These are phyloP conservation scores for Pholis gunnellus DNA, from an alignment of 2,113 vertebrate genomes.

Conservation along the genomic window DNA sequence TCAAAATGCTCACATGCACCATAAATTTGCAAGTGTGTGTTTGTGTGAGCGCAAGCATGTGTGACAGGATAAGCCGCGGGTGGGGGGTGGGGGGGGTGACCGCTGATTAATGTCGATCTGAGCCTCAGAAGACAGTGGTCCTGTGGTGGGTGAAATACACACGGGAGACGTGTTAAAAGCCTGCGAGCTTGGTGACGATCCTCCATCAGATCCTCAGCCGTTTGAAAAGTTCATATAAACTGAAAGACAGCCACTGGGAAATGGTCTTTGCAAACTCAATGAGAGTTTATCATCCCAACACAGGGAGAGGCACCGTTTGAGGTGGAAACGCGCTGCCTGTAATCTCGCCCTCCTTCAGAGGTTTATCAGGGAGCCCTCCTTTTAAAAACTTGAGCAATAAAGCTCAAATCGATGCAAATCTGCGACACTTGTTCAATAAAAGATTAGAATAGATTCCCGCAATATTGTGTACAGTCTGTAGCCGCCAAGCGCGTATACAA, in stretches of 20 bases:
- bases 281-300: conserved; percentile 75
- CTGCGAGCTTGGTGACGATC: conserved; percentile 72
- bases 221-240: conserved; percentile 84
- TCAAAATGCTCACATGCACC: conserved; percentile 56
- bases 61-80: conserved; percentile 48
- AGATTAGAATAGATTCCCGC: background rate
- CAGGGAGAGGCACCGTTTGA: conserved; percentile 69
- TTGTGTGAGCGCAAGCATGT: conserved; percentile 35
- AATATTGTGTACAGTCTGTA: background rate
- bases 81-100: background rate
- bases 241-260: conserved; percentile 78
- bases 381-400: background rate
- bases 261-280: conserved; percentile 80
- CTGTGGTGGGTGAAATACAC: conserved; percentile 75
- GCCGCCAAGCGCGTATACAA: background rate
- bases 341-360: conserved; percentile 61
- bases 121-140: conserved; percentile 82
- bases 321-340: conserved; percentile 64
- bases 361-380: conserved; percentile 59
- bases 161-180: conserved; percentile 77
- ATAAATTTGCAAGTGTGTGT: conserved; percentile 42
- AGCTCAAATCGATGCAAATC: background rate
- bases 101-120: conserved; percentile 74
- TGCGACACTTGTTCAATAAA: background rate
- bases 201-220: conserved; percentile 73